Conservation (phyloP, 2,888 invertebrate genomes). For the Phortica okadai region DNA sequence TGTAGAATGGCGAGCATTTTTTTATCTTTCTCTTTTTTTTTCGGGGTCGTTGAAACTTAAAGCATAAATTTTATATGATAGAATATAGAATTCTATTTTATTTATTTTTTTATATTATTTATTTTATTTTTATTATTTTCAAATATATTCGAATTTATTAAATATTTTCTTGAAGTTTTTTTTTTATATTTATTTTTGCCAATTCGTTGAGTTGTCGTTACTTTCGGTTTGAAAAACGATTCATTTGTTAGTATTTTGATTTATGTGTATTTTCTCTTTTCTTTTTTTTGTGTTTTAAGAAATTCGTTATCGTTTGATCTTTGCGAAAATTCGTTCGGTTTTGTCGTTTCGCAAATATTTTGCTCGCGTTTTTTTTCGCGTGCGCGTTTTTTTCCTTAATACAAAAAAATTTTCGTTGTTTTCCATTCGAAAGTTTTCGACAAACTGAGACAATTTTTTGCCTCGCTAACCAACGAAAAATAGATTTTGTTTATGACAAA, state of each 20-base stretch:
- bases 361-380: not conserved
- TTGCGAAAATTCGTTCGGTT: not conserved
- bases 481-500: conserved; percentile 39
- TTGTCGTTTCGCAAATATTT: conserved; percentile 39
- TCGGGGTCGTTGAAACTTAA: conserved; percentile 20
- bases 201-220: conserved; percentile 25
- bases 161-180: conserved; percentile 26
- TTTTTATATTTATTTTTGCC: conserved; percentile 22
- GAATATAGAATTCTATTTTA: conserved; percentile 31
- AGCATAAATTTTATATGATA: conserved; percentile 34
- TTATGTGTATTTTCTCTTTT: conserved; percentile 22
- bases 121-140: conserved; percentile 22
- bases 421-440: conserved; percentile 72
- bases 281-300: conserved; percentile 5
- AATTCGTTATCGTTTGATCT: conserved; percentile 10
- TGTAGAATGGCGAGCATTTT: conserved; percentile 54
- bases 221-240: conserved; percentile 28
- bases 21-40: conserved; percentile 12
- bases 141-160: conserved; percentile 25
- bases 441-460: conserved; percentile 64
- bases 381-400: conserved; percentile 40
- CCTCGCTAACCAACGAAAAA: conserved; percentile 43
- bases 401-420: conserved; percentile 54
- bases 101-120: conserved; percentile 4
- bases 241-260: conserved; percentile 24